Percentiles rank a stretch among this genome's conserved stretches.
phyloP scores from a whole-genome alignment of 2,113 vertebrate species.

The Oryzias celebensis region DNA sequence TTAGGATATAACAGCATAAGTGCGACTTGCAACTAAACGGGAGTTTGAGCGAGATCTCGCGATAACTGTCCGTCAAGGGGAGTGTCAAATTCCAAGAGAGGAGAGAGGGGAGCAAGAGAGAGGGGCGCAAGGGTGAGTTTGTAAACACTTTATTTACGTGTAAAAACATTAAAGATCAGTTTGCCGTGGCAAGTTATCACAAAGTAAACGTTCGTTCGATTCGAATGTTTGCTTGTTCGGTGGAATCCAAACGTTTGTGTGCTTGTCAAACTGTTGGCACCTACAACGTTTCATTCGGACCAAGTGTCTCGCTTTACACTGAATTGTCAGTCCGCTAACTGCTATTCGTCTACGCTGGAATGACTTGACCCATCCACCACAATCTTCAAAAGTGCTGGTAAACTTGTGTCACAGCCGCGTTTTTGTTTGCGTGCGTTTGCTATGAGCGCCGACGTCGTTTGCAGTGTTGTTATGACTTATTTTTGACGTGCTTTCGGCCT shows the following conservation, averaged over 20 bases:
- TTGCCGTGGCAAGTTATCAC: conserved; percentile 3
- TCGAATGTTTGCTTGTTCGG: conserved; percentile 27
- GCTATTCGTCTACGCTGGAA: conserved; percentile 20
- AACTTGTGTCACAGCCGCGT: not conserved
- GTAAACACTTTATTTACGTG: conserved; percentile 78
- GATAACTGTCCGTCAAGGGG: conserved; percentile 71
- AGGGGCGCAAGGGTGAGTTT: conserved; percentile 83
- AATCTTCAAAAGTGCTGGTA: not conserved
- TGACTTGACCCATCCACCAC: not conserved
- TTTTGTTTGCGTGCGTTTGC: conserved; percentile 1
- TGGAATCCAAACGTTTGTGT: conserved; percentile 18
- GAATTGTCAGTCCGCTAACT: conserved; percentile 70
- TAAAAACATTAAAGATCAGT: conserved; percentile 29
- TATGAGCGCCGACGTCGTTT: conserved; percentile 18
- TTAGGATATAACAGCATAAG: not conserved
- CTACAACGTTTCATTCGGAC: conserved; percentile 55
- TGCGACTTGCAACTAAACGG: not conserved
- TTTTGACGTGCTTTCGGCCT: conserved; percentile 56
- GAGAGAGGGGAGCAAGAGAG: conserved; percentile 68
- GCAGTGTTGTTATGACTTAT: conserved; percentile 38
- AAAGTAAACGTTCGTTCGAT: not conserved
- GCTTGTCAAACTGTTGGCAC: conserved; percentile 60
- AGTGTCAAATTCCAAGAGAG: conserved; percentile 82
- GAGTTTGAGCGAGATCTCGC: conserved; percentile 61
- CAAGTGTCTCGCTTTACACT: conserved; percentile 57